Conservation (phyloP, 2,888 invertebrate genomes). For the Clostera curtula region DNA sequence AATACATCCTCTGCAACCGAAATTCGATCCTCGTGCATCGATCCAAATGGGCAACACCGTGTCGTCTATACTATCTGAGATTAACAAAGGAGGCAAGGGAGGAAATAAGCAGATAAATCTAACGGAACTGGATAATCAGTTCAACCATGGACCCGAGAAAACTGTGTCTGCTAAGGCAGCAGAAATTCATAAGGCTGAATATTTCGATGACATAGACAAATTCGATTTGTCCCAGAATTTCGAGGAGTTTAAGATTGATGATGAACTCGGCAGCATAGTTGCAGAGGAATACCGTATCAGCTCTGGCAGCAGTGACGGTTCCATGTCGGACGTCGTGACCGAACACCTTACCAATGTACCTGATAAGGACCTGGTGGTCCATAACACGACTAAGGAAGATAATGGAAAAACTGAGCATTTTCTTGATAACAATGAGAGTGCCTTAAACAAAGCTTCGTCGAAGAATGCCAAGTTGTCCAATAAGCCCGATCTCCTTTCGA, state of each 20-base stretch:
- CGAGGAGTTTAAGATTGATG: conserved; percentile 86
- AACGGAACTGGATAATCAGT: conserved; percentile 63
- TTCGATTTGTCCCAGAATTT: conserved; percentile 85
- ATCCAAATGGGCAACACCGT: conserved; percentile 78
- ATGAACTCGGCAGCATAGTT: conserved; percentile 74
- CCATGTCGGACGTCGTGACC: conserved; percentile 57
- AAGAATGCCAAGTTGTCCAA: conserved; percentile 69
- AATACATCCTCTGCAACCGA: conserved; percentile 60
- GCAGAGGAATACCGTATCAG: conserved; percentile 71
- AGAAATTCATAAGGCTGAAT: conserved; percentile 59
- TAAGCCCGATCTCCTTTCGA: conserved; percentile 70
- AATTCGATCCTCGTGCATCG: conserved; percentile 67
- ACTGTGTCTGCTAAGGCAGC: conserved; percentile 31
- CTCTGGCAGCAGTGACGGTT: conserved; percentile 68
- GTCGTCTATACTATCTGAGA: conserved; percentile 75
- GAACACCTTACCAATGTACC: conserved; percentile 56
- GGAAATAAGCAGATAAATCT: conserved; percentile 60
- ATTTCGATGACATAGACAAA: conserved; percentile 72
- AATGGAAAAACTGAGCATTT: conserved; percentile 42
- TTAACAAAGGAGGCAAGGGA: conserved; percentile 67
- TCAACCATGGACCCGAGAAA: conserved; percentile 49
- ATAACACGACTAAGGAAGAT: conserved; percentile 32
- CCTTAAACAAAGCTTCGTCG: conserved; percentile 35
- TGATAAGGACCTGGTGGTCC: conserved; percentile 46
- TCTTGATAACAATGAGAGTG: conserved; percentile 43